Evolutionary conservation across 2,888 invertebrate genomes (phyloP).

Genomic region (Limnephilus rhombicus): DNA sequence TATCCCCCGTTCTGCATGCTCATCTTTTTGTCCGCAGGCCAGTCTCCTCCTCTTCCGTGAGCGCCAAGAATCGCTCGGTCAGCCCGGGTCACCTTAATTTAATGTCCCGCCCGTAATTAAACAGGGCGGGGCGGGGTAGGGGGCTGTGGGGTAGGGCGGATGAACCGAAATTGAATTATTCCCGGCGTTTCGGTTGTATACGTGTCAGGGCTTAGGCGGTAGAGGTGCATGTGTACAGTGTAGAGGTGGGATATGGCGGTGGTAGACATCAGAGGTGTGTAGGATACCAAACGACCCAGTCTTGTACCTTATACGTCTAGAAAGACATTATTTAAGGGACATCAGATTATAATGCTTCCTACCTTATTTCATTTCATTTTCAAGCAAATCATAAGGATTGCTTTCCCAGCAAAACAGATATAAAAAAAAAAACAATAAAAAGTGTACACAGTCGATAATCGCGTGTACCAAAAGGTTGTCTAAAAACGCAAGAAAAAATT

Average conservation of each 20-base stretch:
- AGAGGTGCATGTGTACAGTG: slow-evolving; percentile 23
- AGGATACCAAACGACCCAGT: neutral
- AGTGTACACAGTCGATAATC: neutral
- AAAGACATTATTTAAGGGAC: neutral
- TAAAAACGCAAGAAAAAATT: neutral
- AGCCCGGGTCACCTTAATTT: slow-evolving; percentile 67
- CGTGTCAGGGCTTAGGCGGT: slow-evolving; percentile 26
- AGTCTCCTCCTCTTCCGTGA: slow-evolving; percentile 54
- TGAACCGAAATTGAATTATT: slow-evolving; percentile 66
- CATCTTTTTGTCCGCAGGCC: slow-evolving; percentile 63
- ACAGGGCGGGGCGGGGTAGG: slow-evolving; percentile 61
- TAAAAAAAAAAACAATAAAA: neutral
- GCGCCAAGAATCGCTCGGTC: slow-evolving; percentile 66
- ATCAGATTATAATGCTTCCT: neutral
- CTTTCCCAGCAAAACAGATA: neutral
- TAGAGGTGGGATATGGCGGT: neutral
- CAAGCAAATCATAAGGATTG: neutral
- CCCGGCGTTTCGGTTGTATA: slow-evolving; percentile 51
- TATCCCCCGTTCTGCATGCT: slow-evolving; percentile 65
- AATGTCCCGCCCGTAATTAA: slow-evolving; percentile 67
- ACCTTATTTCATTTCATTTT: neutral
- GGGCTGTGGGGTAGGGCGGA: slow-evolving; percentile 47
- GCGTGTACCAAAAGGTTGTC: neutral
- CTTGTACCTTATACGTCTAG: neutral
- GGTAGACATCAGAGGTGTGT: slow-evolving; percentile 28